Percentiles rank a stretch among this genome's conserved stretches.
phyloP scores from a whole-genome alignment of 1,140 invertebrate genomes.

The Drosophila repleta region DNA sequence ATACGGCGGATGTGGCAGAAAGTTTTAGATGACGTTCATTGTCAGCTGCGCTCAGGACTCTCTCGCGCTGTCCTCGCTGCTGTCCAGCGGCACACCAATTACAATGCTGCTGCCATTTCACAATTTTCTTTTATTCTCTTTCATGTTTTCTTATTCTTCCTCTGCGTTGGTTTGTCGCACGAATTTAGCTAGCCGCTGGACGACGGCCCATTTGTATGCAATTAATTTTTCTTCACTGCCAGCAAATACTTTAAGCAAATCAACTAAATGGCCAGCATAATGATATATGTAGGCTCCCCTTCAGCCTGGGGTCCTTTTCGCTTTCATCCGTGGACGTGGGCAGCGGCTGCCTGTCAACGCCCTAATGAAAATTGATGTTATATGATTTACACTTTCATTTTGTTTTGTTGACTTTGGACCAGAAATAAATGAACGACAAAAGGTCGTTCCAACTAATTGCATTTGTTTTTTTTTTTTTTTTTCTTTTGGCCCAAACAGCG shows the following conservation, averaged over 20 bases:
- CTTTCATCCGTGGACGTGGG: slow-evolving; percentile 24
- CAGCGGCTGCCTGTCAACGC: slow-evolving; percentile 62
- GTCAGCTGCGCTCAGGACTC: slow-evolving; percentile 18
- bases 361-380: slow-evolving; percentile 78
- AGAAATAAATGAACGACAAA: slow-evolving; percentile 52
- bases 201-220: slow-evolving; percentile 71
- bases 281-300: slow-evolving; percentile 1
- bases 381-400: slow-evolving; percentile 75
- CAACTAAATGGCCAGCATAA: slow-evolving; percentile 59
- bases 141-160: not conserved
- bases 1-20: slow-evolving; percentile 29
- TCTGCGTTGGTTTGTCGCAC: not conserved
- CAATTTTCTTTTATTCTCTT: not conserved
- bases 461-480: slow-evolving; percentile 34
- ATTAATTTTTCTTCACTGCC: slow-evolving; percentile 65
- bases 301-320: not conserved
- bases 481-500: slow-evolving; percentile 6
- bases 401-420: slow-evolving; percentile 48
- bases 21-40: slow-evolving; percentile 32
- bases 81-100: not conserved
- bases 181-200: slow-evolving; percentile 56
- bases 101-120: not conserved
- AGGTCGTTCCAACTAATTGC: slow-evolving; percentile 58
- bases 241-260: slow-evolving; percentile 61
- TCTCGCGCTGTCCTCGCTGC: not conserved